Conservation (phyloP, 2,113 vertebrate species). For the Eclectus roratus region DNA sequence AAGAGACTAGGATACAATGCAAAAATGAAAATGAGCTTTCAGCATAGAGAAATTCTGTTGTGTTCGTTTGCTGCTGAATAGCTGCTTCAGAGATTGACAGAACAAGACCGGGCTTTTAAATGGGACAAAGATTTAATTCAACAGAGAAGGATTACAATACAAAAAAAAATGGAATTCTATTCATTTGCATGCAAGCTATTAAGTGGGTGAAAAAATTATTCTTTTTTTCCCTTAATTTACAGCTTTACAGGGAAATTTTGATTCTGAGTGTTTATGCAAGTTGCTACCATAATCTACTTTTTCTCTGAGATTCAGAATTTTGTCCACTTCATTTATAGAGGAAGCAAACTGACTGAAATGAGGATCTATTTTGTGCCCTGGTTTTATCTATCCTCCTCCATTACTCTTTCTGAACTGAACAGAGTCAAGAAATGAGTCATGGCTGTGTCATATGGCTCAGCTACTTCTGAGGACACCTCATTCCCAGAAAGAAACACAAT, state of each 20-base stretch:
- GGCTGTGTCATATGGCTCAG: background rate
- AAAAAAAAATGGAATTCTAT: slow-evolving; percentile 56
- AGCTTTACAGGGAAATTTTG: slow-evolving; percentile 11
- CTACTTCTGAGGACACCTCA: background rate
- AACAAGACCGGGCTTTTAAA: slow-evolving; percentile 66
- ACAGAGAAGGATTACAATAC: slow-evolving; percentile 63
- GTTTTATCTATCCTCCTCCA: background rate
- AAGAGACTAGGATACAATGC: slow-evolving; percentile 19
- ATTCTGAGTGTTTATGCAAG: slow-evolving; percentile 24
- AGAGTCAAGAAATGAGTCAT: slow-evolving; percentile 50
- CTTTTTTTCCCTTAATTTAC: slow-evolving; percentile 43
- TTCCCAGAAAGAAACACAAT: background rate
- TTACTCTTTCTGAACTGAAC: slow-evolving; percentile 9
- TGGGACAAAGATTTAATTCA: slow-evolving; percentile 67
- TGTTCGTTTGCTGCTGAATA: slow-evolving; percentile 53
- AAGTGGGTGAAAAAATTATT: slow-evolving; percentile 51
- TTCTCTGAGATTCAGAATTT: slow-evolving; percentile 38
- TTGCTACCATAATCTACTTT: slow-evolving; percentile 19
- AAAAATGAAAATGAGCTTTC: slow-evolving; percentile 44
- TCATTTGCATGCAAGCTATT: slow-evolving; percentile 53
- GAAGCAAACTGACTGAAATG: background rate
- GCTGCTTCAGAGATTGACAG: slow-evolving; percentile 58
- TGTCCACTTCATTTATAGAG: slow-evolving; percentile 5
- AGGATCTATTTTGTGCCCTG: background rate
- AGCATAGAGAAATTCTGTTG: slow-evolving; percentile 4